Evolutionary conservation across 2,113 vertebrate genomes (phyloP), one percentile per base, ranked within the genome.

Genomic region (Pangasianodon gigas): DNA sequence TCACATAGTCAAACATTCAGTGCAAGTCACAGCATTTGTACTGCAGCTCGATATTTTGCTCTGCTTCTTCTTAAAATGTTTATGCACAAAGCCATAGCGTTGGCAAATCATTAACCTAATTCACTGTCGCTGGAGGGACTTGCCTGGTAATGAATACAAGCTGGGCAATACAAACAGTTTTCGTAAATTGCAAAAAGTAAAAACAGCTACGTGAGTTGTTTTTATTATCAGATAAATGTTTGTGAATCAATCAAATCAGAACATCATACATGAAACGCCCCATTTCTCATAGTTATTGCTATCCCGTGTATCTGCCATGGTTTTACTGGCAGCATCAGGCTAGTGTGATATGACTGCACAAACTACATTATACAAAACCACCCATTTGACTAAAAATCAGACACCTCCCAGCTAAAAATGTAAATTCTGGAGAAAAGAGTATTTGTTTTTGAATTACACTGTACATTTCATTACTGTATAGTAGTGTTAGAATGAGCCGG

Each of bases 91-190:
- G 24, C 74, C 52, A 80, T 18, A 80, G 58, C 3, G 3, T 6
- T 87, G 74, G 86, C 29, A 65, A 77, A 58, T 80, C 86, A 87
- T 62, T 87, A 80, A 29, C 37, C 56, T 65, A 58, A 18, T 48
- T 62, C 41, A 80, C 24, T 79, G 37, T n/a, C 44, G 0, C n/a
- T 54, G 51, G 48, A 19, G n/a, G 24, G 19, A 86, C 48, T 37
- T 37, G 65, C 65, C 44, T 77, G 54, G 37, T 60, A 29, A 87
- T 11, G 24, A 67, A 65, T 29, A n/a, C 84, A 85, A 51, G 29
- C 46, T 48, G 18, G 46, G 29, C 46, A 85, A 46, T n/a, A 85
- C 62, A n/a, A 85, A 85, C 19, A 44, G 85, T 41, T 74, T 56
- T 37, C 9, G 32, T 41, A 58, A 26, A 44, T 16, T 41, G 24